A percentile compares a stretch with the other conserved stretches of the same genome.
These are phyloP conservation scores for Lota lota DNA, from an alignment of 2,113 vertebrate genomes.

Conservation along the genomic window DNA sequence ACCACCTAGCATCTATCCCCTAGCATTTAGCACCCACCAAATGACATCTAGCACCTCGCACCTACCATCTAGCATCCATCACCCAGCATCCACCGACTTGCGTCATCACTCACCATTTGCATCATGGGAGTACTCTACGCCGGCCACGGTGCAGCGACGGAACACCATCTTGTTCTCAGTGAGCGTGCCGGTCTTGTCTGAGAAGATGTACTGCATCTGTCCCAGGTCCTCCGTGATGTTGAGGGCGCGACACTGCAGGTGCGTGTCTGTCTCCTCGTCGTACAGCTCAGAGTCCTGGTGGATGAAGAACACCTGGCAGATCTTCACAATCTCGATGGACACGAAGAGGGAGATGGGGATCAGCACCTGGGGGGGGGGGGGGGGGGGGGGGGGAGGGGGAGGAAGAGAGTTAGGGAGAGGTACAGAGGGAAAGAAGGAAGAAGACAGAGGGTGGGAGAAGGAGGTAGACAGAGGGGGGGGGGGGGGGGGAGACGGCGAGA, in stretches of 20 bases:
- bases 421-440: no score
- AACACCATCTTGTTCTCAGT: constrained; percentile 99
- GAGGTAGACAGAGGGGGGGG: no score
- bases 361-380: constrained; percentile 76
- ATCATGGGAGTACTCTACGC: constrained; percentile 95
- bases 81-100: not conserved
- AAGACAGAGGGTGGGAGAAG: no score
- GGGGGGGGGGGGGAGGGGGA: not conserved
- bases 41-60: no score
- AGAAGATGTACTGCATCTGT: constrained; percentile 97
- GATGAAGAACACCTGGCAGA: constrained; percentile 97
- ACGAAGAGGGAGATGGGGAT: constrained; percentile 97
- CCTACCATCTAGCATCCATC: no score
- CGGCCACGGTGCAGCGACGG: constrained; percentile 91
- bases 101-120: constrained; percentile 84
- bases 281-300: constrained; percentile 92
- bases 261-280: constrained; percentile 93
- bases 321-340: constrained; percentile 97
- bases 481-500: no score
- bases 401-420: no score
- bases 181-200: constrained; percentile 96
- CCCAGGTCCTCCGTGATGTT: constrained; percentile 98
- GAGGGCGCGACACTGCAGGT: constrained; percentile 91
- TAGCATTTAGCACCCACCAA: no score
- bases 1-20: no score